Evolutionary conservation across 2,797 vertebrate species (phyloP), one percentile per base, ranked within the genome.

Genomic region (Enteromius afrohamiltoni): DNA sequence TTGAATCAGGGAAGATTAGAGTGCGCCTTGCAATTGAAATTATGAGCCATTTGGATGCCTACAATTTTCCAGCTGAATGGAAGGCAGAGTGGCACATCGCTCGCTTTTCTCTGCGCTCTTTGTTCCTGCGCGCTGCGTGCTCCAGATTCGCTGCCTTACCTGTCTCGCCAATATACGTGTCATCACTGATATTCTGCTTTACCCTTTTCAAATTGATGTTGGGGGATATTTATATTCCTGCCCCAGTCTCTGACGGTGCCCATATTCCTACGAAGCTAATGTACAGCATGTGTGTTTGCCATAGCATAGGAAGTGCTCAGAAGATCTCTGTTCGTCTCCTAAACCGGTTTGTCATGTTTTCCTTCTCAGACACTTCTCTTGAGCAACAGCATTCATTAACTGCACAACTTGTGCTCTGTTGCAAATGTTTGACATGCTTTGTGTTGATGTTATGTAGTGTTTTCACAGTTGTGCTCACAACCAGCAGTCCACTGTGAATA

Each of bases 401-500:
- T 14, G 58, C 40, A 21, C 37, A 47, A 47, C 40, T 78, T 78
- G n/a, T 19, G 40, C 40, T 64, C 40, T 37, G 40, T 8, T 37
- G 45, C 11, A 5, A 53, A 42, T 26, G 23, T 14, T 29, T 55
- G 80, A 75, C 47, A 17, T 16, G 26, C 76, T 65, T 47, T n/a
- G 9, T 67, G 70, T 67, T 76, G 47, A 67, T 31, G 80, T 29
- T 53, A 68, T 65, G 40, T 58, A 65, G 62, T 74, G 77, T 45
- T 73, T 49, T 82, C 73, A 68, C 64, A 80, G 92, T 92, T 91
- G 92, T 88, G 87, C 91, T 89, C 90, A 90, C 91, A 88, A 83
- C 86, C 90, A 93, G 94, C 91, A 92, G 91, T 94, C 92, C 88
- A 90, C 89, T 4, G 31, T 40, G 86, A 90, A 92, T 92, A 93